Conservation (phyloP, 2,888 invertebrate species). For the Hirtodrosophila cameraria region DNA sequence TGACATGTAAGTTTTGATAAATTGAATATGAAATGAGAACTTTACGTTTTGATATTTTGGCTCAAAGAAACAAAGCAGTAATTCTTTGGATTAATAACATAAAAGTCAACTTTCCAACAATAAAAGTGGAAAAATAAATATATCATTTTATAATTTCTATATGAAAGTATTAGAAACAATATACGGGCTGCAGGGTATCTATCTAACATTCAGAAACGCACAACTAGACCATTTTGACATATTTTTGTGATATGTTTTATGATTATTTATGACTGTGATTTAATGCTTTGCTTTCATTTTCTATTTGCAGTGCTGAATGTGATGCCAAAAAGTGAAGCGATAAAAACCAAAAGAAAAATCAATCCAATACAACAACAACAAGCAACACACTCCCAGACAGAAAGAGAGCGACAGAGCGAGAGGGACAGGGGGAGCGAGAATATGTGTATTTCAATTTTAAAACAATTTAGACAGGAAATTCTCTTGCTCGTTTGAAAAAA, state of each 20-base stretch:
- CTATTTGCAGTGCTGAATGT: constrained; percentile 63
- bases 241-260: constrained; percentile 6
- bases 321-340: constrained; percentile 57
- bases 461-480: constrained; percentile 37
- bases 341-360: constrained; percentile 27
- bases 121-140: no score
- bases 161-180: no score
- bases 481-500: constrained; percentile 22
- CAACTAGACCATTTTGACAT: no score
- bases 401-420: not conserved
- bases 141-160: no score
- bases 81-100: no score
- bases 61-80: no score
- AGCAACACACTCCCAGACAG: not conserved
- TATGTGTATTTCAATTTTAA: constrained; percentile 38
- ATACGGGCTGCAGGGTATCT: no score
- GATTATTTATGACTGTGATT: constrained; percentile 23
- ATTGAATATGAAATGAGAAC: no score
- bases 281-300: constrained; percentile 9
- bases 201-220: no score
- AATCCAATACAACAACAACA: constrained; percentile 8
- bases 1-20: no score
- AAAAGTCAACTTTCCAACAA: no score
- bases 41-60: no score
- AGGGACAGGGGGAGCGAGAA: constrained; percentile 31